Percentiles rank a stretch among this genome's conserved stretches.
These are phyloP conservation scores for Heliconius erato DNA, from an alignment of 2,888 invertebrate genomes.

Conservation along the genomic window DNA sequence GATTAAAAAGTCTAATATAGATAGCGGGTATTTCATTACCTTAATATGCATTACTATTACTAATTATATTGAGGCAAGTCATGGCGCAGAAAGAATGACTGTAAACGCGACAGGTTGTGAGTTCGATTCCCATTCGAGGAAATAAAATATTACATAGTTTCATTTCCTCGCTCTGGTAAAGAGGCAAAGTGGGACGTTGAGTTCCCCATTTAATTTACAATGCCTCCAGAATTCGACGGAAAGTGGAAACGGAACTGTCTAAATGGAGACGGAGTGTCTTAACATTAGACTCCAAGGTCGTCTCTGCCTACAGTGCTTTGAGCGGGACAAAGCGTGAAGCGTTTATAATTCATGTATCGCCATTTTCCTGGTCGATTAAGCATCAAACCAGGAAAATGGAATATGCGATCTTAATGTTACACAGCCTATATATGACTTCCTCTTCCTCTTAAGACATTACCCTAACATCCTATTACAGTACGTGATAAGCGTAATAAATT, in stretches of 20 bases:
- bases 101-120: background rate
- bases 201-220: no score
- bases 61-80: background rate
- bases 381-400: background rate
- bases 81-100: background rate
- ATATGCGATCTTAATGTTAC: background rate
- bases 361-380: background rate
- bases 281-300: no score
- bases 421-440: background rate
- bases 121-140: background rate
- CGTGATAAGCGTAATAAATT: background rate
- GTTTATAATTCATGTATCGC: background rate
- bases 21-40: no score
- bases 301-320: no score
- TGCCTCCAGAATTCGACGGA: no score
- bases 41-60: no score
- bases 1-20: background rate
- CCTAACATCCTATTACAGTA: background rate
- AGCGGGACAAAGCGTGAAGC: no score
- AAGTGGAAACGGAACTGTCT: no score
- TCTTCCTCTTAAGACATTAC: background rate
- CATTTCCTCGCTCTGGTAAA: no score
- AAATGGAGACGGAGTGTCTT: no score
- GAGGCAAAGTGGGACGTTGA: no score
- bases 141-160: background rate